phyloP scores from a whole-genome alignment of 2,113 vertebrate genomes.

The Callipepla californica region DNA sequence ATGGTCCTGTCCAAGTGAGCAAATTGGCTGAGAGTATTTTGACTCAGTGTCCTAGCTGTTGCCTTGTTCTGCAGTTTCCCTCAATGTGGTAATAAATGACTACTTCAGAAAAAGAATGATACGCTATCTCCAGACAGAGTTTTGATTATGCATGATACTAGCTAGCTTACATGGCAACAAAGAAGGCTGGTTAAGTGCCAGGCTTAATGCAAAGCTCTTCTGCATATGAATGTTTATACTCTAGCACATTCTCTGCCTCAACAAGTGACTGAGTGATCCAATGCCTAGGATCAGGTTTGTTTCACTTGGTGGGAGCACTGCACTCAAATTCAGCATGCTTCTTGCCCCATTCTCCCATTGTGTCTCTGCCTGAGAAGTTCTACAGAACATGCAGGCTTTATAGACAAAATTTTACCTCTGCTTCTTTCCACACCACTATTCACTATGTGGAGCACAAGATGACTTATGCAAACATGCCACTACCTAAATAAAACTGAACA shows the following conservation, averaged over 20 bases:
- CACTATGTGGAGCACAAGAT: not conserved
- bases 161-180: not conserved
- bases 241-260: not conserved
- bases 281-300: slow-evolving; percentile 8
- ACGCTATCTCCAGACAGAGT: not conserved
- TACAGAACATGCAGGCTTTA: not conserved
- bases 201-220: not conserved
- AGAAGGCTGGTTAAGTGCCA: not conserved
- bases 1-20: not conserved
- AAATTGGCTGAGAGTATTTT: not conserved
- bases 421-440: not conserved
- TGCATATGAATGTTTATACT: not conserved
- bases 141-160: not conserved
- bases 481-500: slow-evolving; percentile 8
- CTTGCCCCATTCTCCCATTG: not conserved
- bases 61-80: not conserved
- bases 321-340: not conserved
- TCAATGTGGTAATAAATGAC: not conserved
- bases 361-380: not conserved
- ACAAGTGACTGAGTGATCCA: not conserved
- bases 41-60: not conserved
- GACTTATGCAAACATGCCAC: not conserved
- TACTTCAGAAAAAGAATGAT: not conserved
- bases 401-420: not conserved
- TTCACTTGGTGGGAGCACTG: slow-evolving; percentile 19